Evolutionary conservation across 2,797 vertebrate genomes (phyloP).

Genomic region (Holocentrus rufus): DNA sequence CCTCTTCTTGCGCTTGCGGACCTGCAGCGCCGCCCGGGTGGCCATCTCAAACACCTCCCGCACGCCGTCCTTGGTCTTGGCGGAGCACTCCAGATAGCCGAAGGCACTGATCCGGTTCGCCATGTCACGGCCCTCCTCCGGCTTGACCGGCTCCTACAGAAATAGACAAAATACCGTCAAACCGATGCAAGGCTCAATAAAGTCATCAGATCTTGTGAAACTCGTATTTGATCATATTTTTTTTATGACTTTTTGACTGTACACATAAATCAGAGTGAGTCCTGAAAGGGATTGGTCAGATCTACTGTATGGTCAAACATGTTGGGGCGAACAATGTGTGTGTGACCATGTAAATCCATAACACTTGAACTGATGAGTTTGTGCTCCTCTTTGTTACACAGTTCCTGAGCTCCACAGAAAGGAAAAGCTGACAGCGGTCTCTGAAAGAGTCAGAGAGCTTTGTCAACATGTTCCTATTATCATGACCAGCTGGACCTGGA

Average conservation of each 20-base stretch:
- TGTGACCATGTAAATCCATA: slow-evolving; percentile 19
- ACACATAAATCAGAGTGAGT: no score
- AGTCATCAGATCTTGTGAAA: no score
- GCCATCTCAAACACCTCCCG: slow-evolving; percentile 99
- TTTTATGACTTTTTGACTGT: no score
- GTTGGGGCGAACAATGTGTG: neutral
- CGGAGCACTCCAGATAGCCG: slow-evolving; percentile 96
- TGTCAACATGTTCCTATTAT: slow-evolving; percentile 49
- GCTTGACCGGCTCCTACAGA: slow-evolving; percentile 91
- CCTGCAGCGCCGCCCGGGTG: slow-evolving; percentile 94
- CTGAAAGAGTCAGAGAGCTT: slow-evolving; percentile 58
- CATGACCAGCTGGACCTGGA: slow-evolving; percentile 39
- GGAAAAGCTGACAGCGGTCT: slow-evolving; percentile 50
- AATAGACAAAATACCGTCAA: neutral
- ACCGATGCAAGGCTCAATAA: no score
- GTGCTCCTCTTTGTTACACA: slow-evolving; percentile 45
- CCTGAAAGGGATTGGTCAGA: neutral
- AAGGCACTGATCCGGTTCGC: slow-evolving; percentile 93
- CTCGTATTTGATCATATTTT: no score
- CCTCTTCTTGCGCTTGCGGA: slow-evolving; percentile 92
- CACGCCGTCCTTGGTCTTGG: slow-evolving; percentile 98
- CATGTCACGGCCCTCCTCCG: slow-evolving; percentile 96
- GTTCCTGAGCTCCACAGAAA: slow-evolving; percentile 42
- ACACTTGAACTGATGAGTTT: slow-evolving; percentile 58
- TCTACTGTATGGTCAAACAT: neutral